phyloP scores from a whole-genome alignment of 2,888 invertebrate genomes.

The Thymelicus acteon region DNA sequence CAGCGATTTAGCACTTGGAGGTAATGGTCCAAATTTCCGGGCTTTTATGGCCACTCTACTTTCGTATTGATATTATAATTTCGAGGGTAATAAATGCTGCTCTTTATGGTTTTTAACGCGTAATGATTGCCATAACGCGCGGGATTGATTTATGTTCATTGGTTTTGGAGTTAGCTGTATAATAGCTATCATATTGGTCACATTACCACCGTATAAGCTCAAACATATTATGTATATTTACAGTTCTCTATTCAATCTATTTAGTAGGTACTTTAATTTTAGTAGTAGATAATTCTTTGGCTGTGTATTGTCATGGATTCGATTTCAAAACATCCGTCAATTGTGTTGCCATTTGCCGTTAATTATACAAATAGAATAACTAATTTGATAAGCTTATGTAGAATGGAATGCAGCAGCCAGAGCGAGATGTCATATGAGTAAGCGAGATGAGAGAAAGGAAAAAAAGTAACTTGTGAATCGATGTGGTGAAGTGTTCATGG shows the following conservation, averaged over 20 bases:
- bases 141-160: conserved; percentile 31
- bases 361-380: neutral
- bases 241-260: neutral
- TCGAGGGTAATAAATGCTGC: conserved; percentile 37
- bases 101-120: conserved; percentile 37
- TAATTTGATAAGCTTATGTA: conserved; percentile 1
- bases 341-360: conserved; percentile 7
- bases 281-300: neutral
- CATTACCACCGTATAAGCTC: neutral
- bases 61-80: conserved; percentile 47
- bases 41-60: conserved; percentile 51
- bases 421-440: conserved; percentile 3
- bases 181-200: neutral
- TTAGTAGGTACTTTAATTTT: neutral
- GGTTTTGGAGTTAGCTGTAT: conserved; percentile 6
- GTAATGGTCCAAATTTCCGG: conserved; percentile 73
- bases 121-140: conserved; percentile 30
- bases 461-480: neutral
- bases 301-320: neutral
- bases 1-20: conserved; percentile 63
- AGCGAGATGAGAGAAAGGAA: conserved; percentile 9
- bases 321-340: neutral
- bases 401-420: neutral
- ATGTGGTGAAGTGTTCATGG: neutral
- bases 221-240: neutral